Conservation (phyloP, 2,113 vertebrate genomes). For the Odocoileus hemionus region DNA sequence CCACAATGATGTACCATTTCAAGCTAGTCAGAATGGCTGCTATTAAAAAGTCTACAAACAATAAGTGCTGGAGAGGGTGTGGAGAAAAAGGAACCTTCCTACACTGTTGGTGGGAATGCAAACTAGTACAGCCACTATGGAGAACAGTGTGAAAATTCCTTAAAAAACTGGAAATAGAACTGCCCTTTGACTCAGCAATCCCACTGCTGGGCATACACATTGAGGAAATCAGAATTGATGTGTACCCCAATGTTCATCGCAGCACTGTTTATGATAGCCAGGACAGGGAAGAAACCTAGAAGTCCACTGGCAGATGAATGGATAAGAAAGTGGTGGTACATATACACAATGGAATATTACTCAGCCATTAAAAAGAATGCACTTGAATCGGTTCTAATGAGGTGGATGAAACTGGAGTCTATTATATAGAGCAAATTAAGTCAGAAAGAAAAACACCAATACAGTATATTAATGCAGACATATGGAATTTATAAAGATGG, state of each 20-base stretch:
- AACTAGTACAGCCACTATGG: background rate
- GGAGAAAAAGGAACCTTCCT: background rate
- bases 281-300: background rate
- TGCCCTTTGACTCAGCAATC: background rate
- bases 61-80: background rate
- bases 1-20: background rate
- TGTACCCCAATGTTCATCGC: background rate
- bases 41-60: background rate
- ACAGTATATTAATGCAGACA: background rate
- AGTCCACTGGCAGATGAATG: background rate
- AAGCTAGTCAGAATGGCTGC: background rate
- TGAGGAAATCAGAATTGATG: rapidly evolving
- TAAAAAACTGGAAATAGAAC: background rate
- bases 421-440: background rate
- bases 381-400: background rate
- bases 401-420: background rate
- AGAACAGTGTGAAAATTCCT: background rate
- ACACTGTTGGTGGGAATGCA: background rate
- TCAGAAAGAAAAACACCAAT: background rate
- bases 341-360: background rate
- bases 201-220: background rate
- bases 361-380: background rate
- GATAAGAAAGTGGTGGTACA: background rate
- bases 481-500: background rate
- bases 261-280: background rate